A percentile compares a stretch with the other conserved stretches of the same genome.
Evolutionary conservation across 2,888 invertebrate species (phyloP).

Genomic region (Theretra japonica): DNA sequence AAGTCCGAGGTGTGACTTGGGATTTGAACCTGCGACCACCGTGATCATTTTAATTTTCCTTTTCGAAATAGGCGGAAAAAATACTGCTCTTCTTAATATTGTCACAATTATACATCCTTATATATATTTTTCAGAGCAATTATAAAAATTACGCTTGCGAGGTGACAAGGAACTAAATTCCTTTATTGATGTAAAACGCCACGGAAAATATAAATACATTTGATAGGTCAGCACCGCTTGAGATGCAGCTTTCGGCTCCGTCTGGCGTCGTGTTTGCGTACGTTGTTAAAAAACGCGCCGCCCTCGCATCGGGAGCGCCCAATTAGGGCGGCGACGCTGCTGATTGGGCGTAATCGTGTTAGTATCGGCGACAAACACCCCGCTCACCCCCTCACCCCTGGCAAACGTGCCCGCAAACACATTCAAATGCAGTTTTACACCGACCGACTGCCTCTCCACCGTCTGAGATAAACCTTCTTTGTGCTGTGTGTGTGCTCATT

Average conservation of each 20-base stretch:
- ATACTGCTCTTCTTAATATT: too few species aligned
- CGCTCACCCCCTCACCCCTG: slow-evolving; percentile 45
- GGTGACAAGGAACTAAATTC: too few species aligned
- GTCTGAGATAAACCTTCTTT: neutral
- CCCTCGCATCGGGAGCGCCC: slow-evolving; percentile 77
- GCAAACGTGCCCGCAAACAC: slow-evolving; percentile 42
- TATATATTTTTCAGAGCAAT: too few species aligned
- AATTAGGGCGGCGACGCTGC: slow-evolving; percentile 81
- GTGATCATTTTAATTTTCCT: too few species aligned
- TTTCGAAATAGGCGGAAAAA: too few species aligned
- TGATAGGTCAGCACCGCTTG: slow-evolving; percentile 3
- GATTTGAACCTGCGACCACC: too few species aligned
- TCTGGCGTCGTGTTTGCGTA: slow-evolving; percentile 66
- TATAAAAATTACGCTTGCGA: too few species aligned
- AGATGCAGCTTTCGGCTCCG: slow-evolving; percentile 30
- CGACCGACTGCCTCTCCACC: neutral
- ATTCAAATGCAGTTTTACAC: slow-evolving; percentile 30
- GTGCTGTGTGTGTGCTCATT: neutral
- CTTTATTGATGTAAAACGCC: too few species aligned
- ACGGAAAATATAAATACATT: neutral
- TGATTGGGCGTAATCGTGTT: slow-evolving; percentile 84
- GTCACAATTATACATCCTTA: too few species aligned
- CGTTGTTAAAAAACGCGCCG: slow-evolving; percentile 80
- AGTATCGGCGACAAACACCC: slow-evolving; percentile 77
- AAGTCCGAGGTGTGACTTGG: too few species aligned